Base-by-base conservation (phyloP, 2,888 invertebrate genomes). In the Idaea aversata region DNA sequence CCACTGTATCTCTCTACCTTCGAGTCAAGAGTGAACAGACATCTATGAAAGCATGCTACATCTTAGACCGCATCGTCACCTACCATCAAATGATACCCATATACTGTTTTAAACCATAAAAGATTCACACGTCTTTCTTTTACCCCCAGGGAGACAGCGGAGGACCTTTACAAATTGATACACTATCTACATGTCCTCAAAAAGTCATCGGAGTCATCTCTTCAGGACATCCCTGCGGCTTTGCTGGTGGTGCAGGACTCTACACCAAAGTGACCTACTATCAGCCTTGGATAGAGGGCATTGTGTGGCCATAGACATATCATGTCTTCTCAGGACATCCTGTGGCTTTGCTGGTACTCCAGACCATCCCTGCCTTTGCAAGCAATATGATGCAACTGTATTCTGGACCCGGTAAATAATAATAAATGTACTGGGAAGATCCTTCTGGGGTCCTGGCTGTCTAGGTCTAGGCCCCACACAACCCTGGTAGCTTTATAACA, bases 81-180 rank as follows among this genome's bases (percentile, higher is more conserved):
- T n/a, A n/a, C n/a, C n/a, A n/a, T n/a, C n/a, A n/a, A n/a, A n/a
- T n/a, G n/a, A n/a, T n/a, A n/a, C n/a, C n/a, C n/a, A n/a, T n/a
- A n/a, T n/a, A n/a, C n/a, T n/a, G n/a, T n/a, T 15, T 57, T 57
- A 13, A 57, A 7, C 57, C 2, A 57, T 13, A 57, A 57, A 57
- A 57, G 7, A 57, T 1, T 57, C 1, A 57, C 15, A 13, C 57
- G 7, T 1, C 7, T 57, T 57, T 57, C 57, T 5, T 4, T 5
- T 36, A 36, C 10, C 36, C 36, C 5, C 78, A 94, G 95, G 95
- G 95, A 5, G 95, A 95, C 85, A 95, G 95, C 65, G 95, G 95
- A 0, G 95, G 95, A 0, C 95, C 95, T 0, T 81, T 95, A 0
- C 86, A 87, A 35, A 66, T 61, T 15, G 63, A 67, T 61, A 63